Evolutionary conservation across 2,888 invertebrate species (phyloP), one percentile per base, ranked within the genome.

Genomic region (Apotomis betuletana): DNA sequence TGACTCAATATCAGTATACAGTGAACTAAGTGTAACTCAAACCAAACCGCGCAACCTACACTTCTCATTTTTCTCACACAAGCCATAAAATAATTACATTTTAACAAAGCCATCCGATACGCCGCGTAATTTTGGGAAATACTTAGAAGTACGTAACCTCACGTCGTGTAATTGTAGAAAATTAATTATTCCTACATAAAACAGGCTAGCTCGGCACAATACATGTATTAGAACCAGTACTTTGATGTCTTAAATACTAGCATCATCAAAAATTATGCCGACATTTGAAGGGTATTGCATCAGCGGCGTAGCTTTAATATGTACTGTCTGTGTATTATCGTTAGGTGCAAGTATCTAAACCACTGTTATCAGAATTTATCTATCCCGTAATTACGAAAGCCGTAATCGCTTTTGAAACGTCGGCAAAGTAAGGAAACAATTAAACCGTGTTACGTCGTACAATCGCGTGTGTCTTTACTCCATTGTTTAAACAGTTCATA

Each of bases 111-210:
- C 27, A 73, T 68, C 38, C 63, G 69, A 73, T 64, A 71, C 62
- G 55, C 46, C 44, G 27, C 49, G 52, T 67, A 67, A 71, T 67
- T 71, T 71, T 59, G 62, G 71, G 71, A 71, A 67, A 71, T 71
- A 71, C 67, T 67, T 71, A 71, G 57, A 71, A 71, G 62, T 71
- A 67, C 61, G 54, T 71, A 71, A 67, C 70, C 67, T 67, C 74
- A 71, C 60, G 70, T 71, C 62, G 46, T 54, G 67, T 74, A 75
- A 74, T 74, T 73, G 75, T 75, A 69, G 68, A 75, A 76, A 74
- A 75, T 73, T 75, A 75, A 76, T 75, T 75, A 70, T 77, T 76
- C 72, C 74, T 76, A 75, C 77, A 76, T 76, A 74, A 75, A 75
- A 74, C 73, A 72, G 75, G 72, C 74, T 68, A 27, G 46, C 55